Evolutionary conservation across 2,888 invertebrate species (phyloP).

Genomic region (Drosophila melanosoma): DNA sequence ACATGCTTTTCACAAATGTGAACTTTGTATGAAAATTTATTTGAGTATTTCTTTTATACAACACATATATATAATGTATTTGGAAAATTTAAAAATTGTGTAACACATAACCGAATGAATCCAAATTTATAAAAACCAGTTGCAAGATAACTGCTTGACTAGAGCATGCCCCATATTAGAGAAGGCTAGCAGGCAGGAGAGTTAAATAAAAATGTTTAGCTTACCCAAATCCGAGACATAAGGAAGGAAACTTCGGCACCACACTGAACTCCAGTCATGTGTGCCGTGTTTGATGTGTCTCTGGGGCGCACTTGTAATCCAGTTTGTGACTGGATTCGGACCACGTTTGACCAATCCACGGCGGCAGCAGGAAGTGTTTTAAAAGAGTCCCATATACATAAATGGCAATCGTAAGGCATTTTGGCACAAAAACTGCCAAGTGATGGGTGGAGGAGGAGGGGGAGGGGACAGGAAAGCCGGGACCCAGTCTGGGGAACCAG

Average conservation of each 20-base stretch:
- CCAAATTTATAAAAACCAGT: conserved; percentile 8
- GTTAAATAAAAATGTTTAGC: conserved; percentile 63
- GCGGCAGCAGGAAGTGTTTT: conserved; percentile 72
- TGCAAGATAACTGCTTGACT: conserved; percentile 1
- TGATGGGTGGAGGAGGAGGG: background rate
- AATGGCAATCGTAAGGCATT: conserved; percentile 51
- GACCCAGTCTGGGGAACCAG: conserved; percentile 1
- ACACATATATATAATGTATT: background rate
- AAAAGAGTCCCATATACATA: conserved; percentile 37
- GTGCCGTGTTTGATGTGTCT: conserved; percentile 44
- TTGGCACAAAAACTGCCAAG: conserved; percentile 37
- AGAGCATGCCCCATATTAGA: conserved; percentile 16
- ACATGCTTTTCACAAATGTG: background rate
- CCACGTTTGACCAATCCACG: conserved; percentile 59
- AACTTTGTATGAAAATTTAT: background rate
- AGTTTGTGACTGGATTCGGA: conserved; percentile 64
- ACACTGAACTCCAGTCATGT: conserved; percentile 21
- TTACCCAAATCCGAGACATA: conserved; percentile 75
- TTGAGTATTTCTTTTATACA: background rate
- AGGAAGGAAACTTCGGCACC: conserved; percentile 67
- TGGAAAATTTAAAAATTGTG: background rate
- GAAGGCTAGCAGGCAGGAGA: conserved; percentile 11
- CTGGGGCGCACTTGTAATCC: conserved; percentile 73
- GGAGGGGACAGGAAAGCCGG: background rate
- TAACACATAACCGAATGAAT: conserved; percentile 2